Percentiles rank a stretch among this genome's conserved stretches.
phyloP scores from a whole-genome alignment of 2,888 invertebrate genomes.

The Galerucella pusilla region DNA sequence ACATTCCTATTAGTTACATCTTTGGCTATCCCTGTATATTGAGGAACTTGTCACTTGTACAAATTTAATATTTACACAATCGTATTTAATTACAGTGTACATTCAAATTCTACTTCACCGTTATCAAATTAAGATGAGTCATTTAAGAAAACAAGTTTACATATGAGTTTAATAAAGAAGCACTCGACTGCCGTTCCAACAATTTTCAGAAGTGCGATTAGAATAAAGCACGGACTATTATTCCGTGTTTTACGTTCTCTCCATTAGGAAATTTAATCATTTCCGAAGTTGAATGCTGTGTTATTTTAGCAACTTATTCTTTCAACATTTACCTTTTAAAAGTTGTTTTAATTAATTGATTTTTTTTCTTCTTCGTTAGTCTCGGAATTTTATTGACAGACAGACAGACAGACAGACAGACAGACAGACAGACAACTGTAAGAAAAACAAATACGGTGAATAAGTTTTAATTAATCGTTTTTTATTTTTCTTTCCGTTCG shows the following conservation, averaged over 20 bases:
- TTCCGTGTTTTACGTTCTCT: slow-evolving; percentile 4
- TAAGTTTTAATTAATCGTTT: not conserved
- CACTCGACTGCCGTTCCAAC: not conserved
- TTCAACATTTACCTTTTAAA: slow-evolving; percentile 7
- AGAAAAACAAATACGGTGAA: slow-evolving; percentile 16
- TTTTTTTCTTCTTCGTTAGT: slow-evolving; percentile 19
- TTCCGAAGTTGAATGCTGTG: not conserved
- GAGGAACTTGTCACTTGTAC: not conserved
- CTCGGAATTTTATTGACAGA: slow-evolving; percentile 30
- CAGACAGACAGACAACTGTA: slow-evolving; percentile 22
- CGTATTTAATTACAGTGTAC: not conserved
- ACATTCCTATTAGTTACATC: too few relatives aligned
- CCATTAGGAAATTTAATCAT: not conserved
- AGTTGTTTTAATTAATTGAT: slow-evolving; percentile 21
- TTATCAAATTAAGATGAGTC: slow-evolving; percentile 10
- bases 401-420: too few relatives aligned
- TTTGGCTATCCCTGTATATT: not conserved
- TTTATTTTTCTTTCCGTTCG: not conserved
- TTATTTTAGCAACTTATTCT: not conserved
- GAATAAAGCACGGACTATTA: not conserved
- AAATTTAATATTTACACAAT: not conserved
- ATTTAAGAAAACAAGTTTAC: slow-evolving; percentile 4
- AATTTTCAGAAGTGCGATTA: not conserved
- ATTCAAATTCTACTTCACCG: not conserved
- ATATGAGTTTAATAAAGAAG: slow-evolving; percentile 3